These are phyloP conservation scores for Dioctria rufipes DNA, from an alignment of 2,888 invertebrate genomes.

Conservation along the genomic window DNA sequence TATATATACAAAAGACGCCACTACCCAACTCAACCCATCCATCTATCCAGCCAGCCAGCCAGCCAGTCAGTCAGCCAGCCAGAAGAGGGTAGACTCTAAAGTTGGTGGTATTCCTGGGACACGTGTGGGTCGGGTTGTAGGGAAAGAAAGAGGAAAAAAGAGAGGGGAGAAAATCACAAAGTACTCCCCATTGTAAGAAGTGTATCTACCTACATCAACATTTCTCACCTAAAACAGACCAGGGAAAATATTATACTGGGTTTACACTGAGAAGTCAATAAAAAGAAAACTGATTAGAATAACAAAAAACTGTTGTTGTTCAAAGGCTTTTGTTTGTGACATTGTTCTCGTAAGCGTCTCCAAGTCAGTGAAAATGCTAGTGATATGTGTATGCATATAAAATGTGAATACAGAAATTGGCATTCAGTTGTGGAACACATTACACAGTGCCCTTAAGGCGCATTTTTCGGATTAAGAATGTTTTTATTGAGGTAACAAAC, in stretches of 20 bases:
- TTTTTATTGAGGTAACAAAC: constrained; percentile 13
- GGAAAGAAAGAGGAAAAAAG: constrained; percentile 20
- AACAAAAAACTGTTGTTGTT: not conserved
- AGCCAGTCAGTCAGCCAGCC: too few relatives aligned
- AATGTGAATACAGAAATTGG: constrained; percentile 33
- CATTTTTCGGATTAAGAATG: constrained; percentile 24
- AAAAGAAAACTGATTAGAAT: constrained; percentile 2
- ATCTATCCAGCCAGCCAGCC: too few relatives aligned
- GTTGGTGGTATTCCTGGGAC: not conserved
- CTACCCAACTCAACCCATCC: constrained; percentile 3
- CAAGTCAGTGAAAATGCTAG: not conserved
- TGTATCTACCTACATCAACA: constrained; percentile 48
- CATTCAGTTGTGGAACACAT: constrained; percentile 19
- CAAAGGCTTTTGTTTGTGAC: not conserved
- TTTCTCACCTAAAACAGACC: constrained; percentile 44
- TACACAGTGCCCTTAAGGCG: constrained; percentile 20
- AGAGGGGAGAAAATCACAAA: not conserved
- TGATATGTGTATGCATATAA: not conserved
- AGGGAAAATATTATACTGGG: constrained; percentile 32
- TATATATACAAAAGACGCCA: constrained; percentile 21
- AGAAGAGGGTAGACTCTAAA: not conserved
- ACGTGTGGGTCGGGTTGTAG: not conserved
- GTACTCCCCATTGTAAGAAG: constrained; percentile 17
- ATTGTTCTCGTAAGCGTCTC: not conserved
- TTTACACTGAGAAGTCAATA: constrained; percentile 32